Conservation (phyloP, 2,888 invertebrate genomes). For the Lamproptera curius region DNA sequence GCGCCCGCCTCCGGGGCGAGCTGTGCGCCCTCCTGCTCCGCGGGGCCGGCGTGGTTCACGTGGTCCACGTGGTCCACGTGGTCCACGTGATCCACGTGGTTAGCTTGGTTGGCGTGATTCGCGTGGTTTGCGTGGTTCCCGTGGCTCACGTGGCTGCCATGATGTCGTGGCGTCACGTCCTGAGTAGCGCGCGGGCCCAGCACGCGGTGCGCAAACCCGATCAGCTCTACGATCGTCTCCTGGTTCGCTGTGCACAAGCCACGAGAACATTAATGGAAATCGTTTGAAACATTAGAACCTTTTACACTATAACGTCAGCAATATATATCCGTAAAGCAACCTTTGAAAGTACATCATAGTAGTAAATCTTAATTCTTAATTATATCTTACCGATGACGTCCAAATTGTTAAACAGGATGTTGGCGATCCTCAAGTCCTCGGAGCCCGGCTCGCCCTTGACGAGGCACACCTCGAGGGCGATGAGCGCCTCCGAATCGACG, state of each 20-base stretch:
- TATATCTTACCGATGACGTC: constrained; percentile 93
- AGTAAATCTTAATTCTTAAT: too few species aligned
- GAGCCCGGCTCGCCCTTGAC: constrained; percentile 66
- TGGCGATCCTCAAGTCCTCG: constrained; percentile 84
- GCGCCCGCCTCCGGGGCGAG: constrained; percentile 31
- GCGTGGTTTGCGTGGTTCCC: constrained; percentile 11
- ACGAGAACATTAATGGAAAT: background rate
- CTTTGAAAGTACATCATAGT: too few species aligned
- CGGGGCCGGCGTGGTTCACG: background rate
- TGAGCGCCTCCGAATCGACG: constrained; percentile 88
- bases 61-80: background rate
- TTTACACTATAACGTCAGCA: too few species aligned
- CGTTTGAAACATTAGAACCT: too few species aligned
- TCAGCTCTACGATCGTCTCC: constrained; percentile 94
- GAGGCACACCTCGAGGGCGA: constrained; percentile 78
- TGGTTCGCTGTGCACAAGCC: constrained; percentile 85
- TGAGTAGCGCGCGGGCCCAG: constrained; percentile 38
- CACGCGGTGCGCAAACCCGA: constrained; percentile 91
- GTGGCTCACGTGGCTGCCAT: constrained; percentile 26
- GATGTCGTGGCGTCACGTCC: constrained; percentile 37
- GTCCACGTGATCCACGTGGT: background rate
- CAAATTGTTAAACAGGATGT: constrained; percentile 94
- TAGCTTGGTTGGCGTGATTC: background rate
- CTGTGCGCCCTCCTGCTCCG: background rate
- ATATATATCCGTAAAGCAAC: too few species aligned